Base-by-base conservation (phyloP, 2,888 invertebrate species). In the Phyllotreta cruciferae region DNA sequence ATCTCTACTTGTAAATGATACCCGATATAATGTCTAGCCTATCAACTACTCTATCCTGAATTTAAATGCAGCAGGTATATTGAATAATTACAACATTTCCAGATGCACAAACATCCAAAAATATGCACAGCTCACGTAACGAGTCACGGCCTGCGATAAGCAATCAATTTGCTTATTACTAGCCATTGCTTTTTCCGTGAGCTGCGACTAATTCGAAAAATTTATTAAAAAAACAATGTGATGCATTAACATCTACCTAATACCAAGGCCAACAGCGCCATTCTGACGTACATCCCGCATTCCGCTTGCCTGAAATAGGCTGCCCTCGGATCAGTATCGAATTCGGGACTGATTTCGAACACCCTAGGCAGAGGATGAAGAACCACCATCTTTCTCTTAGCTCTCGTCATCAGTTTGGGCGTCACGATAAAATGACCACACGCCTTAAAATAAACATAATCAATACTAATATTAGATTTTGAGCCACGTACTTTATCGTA, bases 251-350 rank as follows among this genome's bases (percentile, higher is more conserved):
- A 80, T 72, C 74, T 80, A 55, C 94, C 94, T 9, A 96, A 85
- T 1, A 97, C 91, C 88, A 95, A 92, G 0, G 96, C 91, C 11
- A 99, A 83, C 1, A 99, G 83, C 0, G 99, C 98, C 99, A 99
- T 99, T 56, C 99, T 87, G 11, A 99, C 94, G 78, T 94, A 99
- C 91, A 99, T 93, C 67, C 99, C 99, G 78, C 94, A 93, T 80
- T 98, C 96, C 0, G 96, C 97, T 83, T 99, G 99, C 13, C 98
- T 86, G 86, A 99, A 99, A 82, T 99, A 99, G 0, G 98, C 98
- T 0, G 99, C 98, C 54, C 99, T 85, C 0, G 96, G 95, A 82
- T 99, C 99, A 0, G 90, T 90, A 82, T 99, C 99, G 74, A 99
- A 93, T 71, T 96, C 94, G 0, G 92, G 86, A 71, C 95, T 95